Base-by-base conservation (phyloP, 2,797 vertebrate species). In the Arctocebus calabarensis region DNA sequence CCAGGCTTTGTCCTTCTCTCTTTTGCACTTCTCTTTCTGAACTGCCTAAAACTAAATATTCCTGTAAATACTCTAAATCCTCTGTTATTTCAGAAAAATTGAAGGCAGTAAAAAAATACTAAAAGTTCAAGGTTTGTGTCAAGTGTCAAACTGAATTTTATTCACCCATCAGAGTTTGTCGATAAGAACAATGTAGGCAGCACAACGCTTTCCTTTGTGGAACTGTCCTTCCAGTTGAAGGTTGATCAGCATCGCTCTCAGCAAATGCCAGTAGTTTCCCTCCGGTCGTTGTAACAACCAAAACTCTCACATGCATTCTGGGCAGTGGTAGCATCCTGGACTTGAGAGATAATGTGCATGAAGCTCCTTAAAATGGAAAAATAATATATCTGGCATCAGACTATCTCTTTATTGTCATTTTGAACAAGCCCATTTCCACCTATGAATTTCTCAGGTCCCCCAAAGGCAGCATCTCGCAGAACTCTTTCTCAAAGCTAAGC, bases 161-260 rank as follows among this genome's bases (percentile, higher is more conserved):
- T 37, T 57, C 48, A 37, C 45, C 27, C 16, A 14, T n/a, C 52
- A 43, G 57, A 61, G 43, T 68, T 85, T 78, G 32, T 59, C 23
- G 20, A 12, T 20, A 19, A 9, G 3, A 20, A 5, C 19, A 83
- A 12, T 37, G 23, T 0, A 22, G 29, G 29, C 10, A 43, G 64
- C 17, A 32, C 0, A 1, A 10, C 11, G 23, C 29, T 17, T 64
- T 29, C 12, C 40, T 11, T 14, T 6, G 6, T 25, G 7, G 9
- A 12, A 64, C 6, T 17, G 10, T 23, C 5, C 10, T 4, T 48
- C 17, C 40, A 1, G 52, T 43, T 19, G 20, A 57, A 73, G 25
- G 23, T 8, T 61, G 37, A 14, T 17, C 19, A 62, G 10, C 34
- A 40, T n/a, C 13, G 4, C 27, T 20, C 6, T 52, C 12, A 4